Evolutionary conservation across 1,140 invertebrate species (phyloP).

Genomic region (Rhizoglyphus robini): DNA sequence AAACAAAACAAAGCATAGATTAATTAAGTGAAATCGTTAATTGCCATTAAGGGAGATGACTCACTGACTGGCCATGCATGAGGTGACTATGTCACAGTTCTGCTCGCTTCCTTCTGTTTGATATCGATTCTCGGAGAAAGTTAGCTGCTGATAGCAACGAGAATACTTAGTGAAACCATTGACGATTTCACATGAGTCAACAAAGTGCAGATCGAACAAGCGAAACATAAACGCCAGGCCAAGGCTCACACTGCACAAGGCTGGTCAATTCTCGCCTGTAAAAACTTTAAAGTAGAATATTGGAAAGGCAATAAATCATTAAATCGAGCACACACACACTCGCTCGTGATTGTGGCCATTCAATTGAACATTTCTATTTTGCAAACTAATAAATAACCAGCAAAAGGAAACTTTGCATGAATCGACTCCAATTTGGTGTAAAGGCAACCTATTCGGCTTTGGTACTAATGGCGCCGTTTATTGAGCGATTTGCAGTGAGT

Average conservation of each 20-base stretch:
- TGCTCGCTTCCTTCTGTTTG: too few relatives aligned
- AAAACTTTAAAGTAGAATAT: too few relatives aligned
- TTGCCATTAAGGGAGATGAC: slow-evolving; percentile 2
- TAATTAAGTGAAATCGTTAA: slow-evolving; percentile 11
- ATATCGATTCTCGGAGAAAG: too few relatives aligned
- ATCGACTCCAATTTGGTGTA: slow-evolving; percentile 5
- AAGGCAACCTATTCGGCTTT: background rate
- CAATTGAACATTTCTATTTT: background rate
- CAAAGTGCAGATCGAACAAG: too few relatives aligned
- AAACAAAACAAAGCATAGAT: background rate
- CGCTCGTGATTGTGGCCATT: too few relatives aligned
- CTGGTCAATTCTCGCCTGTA: too few relatives aligned
- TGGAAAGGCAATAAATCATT: slow-evolving; percentile 11
- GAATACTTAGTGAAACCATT: too few relatives aligned
- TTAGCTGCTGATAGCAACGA: too few relatives aligned
- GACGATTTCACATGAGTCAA: too few relatives aligned
- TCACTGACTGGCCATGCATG: background rate
- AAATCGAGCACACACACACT: background rate
- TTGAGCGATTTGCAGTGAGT: background rate
- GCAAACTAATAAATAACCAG: background rate
- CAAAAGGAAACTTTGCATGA: background rate
- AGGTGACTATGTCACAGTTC: background rate
- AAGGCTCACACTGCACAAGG: too few relatives aligned
- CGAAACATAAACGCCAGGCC: too few relatives aligned
- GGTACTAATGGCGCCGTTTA: slow-evolving; percentile 13